A percentile compares a stretch with the other conserved stretches of the same genome.
These are phyloP conservation scores for Fukomys damarensis DNA, from an alignment of 2,113 vertebrate species.

Conservation along the genomic window DNA sequence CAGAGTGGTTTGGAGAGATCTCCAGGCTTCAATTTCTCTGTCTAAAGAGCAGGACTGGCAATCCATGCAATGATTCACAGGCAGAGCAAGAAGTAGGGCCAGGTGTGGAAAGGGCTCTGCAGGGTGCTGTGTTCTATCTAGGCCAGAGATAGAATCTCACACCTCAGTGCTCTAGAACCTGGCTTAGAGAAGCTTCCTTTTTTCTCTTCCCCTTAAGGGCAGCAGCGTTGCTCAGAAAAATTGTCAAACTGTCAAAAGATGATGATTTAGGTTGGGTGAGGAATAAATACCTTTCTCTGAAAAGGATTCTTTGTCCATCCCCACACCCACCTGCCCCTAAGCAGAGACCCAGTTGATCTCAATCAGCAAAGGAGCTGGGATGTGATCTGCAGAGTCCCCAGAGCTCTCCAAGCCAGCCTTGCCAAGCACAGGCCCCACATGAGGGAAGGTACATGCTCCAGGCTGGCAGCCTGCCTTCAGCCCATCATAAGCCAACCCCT, in stretches of 20 bases:
- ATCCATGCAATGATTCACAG: rapidly evolving
- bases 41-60: neutral
- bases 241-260: neutral
- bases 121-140: neutral
- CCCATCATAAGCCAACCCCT: neutral
- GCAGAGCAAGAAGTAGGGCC: too few species aligned
- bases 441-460: neutral
- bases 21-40: neutral
- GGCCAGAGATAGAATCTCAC: neutral
- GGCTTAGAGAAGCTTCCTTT: neutral
- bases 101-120: neutral
- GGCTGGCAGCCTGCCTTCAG: neutral
- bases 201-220: neutral
- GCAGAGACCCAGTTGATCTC: neutral
- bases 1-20: neutral
- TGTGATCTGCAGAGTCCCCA: neutral
- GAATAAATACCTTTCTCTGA: neutral
- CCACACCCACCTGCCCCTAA: neutral
- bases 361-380: neutral
- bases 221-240: neutral
- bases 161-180: neutral
- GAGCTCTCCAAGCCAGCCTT: neutral
- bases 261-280: neutral
- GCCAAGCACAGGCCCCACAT: rapidly evolving
- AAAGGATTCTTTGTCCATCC: neutral